phyloP scores from a whole-genome alignment of 64 coral and sea anemone species.

The Montipora cactus region DNA sequence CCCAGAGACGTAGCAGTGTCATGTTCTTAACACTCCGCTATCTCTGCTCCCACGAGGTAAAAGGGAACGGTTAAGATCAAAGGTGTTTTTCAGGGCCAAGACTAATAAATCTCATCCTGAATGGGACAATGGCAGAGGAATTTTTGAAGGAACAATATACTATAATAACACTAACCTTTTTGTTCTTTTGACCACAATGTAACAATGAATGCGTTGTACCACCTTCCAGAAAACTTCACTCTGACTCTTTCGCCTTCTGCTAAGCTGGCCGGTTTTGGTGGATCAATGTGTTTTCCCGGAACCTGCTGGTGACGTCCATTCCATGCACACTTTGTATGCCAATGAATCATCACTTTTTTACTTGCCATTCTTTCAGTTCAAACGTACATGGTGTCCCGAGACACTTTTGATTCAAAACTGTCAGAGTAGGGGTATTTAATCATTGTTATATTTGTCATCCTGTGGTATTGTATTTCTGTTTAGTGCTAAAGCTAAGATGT shows the following conservation, averaged over 20 bases:
- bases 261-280: background rate
- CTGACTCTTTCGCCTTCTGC: background rate
- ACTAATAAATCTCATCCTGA: background rate
- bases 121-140: background rate
- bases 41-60: background rate
- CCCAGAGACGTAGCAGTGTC: background rate
- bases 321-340: background rate
- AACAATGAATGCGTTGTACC: background rate
- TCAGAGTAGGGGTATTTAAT: too few relatives aligned
- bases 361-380: background rate
- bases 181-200: background rate
- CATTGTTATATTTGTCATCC: too few relatives aligned
- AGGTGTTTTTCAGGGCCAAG: background rate
- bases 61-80: background rate
- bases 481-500: too few relatives aligned
- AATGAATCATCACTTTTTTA: background rate
- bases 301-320: background rate
- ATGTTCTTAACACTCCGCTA: background rate
- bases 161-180: background rate
- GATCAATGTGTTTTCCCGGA: background rate
- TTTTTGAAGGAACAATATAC: background rate
- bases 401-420: too few relatives aligned
- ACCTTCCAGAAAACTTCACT: background rate
- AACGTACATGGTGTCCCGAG: too few relatives aligned
- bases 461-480: too few relatives aligned